A percentile compares a stretch with the other conserved stretches of the same genome.
Evolutionary conservation across 2,113 vertebrate species (phyloP).

Genomic region (Eclectus roratus): DNA sequence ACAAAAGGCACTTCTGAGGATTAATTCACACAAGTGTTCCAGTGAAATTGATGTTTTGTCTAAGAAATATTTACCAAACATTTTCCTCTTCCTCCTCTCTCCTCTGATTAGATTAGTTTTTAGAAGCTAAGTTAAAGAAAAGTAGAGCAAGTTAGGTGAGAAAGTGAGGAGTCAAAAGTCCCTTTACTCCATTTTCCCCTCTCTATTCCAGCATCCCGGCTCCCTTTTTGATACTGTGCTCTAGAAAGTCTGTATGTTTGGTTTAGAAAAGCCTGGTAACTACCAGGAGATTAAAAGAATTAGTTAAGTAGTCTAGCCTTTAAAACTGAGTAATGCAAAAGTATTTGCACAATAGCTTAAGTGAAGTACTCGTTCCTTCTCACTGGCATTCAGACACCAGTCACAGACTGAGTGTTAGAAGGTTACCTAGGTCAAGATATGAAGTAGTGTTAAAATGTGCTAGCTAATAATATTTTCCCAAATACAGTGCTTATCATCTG

Average conservation of each 20-base stretch:
- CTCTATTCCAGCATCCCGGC: neutral
- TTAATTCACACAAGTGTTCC: neutral
- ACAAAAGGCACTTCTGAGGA: conserved; percentile 55
- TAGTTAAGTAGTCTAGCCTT: neutral
- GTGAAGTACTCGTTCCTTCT: neutral
- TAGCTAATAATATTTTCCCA: neutral
- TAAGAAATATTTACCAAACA: neutral
- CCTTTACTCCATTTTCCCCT: neutral
- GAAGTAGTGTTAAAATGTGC: neutral
- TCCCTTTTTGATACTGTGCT: neutral
- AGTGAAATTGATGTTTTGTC: neutral
- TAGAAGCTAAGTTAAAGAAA: neutral
- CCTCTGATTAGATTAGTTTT: neutral
- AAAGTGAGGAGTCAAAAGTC: neutral
- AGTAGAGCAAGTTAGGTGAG: neutral
- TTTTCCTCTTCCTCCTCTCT: neutral
- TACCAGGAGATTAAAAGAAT: neutral
- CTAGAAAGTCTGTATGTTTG: neutral
- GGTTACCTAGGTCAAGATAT: neutral
- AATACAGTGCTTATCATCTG: neutral
- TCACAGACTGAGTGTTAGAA: neutral
- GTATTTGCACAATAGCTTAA: neutral
- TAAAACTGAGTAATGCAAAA: neutral
- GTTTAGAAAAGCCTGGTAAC: neutral
- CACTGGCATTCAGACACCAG: neutral